Evolutionary conservation across 2,888 invertebrate species (phyloP).

Genomic region (Brenthis daphne): DNA sequence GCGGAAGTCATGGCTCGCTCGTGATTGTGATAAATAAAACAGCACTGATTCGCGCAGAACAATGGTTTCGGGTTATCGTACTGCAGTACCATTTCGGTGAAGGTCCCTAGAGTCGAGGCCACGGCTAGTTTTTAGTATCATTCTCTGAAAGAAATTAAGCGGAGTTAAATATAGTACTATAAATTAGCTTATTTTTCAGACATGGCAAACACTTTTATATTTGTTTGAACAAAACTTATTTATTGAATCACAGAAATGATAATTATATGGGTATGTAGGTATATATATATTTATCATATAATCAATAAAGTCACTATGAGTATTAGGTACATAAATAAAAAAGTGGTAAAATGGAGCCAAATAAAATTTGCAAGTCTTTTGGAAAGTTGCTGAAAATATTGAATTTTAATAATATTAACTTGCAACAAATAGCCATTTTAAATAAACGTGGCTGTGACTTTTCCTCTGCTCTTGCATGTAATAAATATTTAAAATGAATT

Average conservation of each 20-base stretch:
- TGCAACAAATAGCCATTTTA: conserved; percentile 8
- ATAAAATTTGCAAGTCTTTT: conserved; percentile 1
- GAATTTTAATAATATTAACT: conserved; percentile 15
- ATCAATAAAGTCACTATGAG: too few relatives aligned
- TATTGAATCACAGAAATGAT: too few relatives aligned
- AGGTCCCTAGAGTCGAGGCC: conserved; percentile 75
- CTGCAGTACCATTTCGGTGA: conserved; percentile 76
- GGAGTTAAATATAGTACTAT: background rate
- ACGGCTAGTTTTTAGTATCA: conserved; percentile 37
- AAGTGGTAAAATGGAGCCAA: background rate
- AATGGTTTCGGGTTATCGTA: conserved; percentile 72
- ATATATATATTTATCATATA: too few relatives aligned
- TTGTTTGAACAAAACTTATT: too few relatives aligned
- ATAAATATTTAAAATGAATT: conserved; percentile 14
- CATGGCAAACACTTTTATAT: too few relatives aligned
- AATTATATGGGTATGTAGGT: too few relatives aligned
- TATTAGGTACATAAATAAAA: too few relatives aligned
- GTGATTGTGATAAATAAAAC: conserved; percentile 70
- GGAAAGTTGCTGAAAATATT: conserved; percentile 11
- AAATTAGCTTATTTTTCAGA: background rate
- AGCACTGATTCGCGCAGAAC: conserved; percentile 70
- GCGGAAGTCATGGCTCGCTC: conserved; percentile 75
- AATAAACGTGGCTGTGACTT: conserved; percentile 11
- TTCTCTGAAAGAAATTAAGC: background rate
- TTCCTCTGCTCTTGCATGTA: conserved; percentile 5